These are phyloP conservation scores for Oceanodroma leucorhoa DNA, from an alignment of 2,797 vertebrate species.

Conservation along the genomic window DNA sequence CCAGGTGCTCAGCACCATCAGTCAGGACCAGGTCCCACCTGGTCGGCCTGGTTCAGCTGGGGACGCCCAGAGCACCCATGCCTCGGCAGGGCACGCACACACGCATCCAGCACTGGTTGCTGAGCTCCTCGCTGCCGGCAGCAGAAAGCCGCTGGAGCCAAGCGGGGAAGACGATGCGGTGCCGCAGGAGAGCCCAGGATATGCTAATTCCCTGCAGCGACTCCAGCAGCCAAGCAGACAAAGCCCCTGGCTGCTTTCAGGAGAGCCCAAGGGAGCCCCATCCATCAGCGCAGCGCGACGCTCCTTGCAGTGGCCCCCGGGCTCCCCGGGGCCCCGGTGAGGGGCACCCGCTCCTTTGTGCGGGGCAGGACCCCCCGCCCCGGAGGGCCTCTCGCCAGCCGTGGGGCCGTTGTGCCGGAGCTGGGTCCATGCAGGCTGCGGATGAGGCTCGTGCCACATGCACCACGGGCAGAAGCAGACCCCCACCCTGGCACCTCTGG, in stretches of 20 bases:
- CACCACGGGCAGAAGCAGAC: neutral
- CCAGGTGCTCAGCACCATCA: neutral
- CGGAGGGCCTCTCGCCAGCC: neutral
- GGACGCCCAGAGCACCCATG: neutral
- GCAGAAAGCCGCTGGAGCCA: neutral
- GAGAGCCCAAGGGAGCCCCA: conserved; percentile 3
- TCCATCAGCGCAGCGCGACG: neutral
- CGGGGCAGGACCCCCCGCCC: neutral
- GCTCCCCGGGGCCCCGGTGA: neutral
- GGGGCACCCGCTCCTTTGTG: neutral
- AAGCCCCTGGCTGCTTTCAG: conserved; percentile 9
- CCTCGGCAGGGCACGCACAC: neutral
- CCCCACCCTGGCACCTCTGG: fast-evolving
- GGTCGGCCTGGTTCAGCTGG: neutral
- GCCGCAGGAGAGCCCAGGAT: neutral
- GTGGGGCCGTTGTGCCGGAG: neutral
- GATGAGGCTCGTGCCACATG: neutral
- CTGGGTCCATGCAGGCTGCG: neutral
- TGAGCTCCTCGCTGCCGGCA: neutral
- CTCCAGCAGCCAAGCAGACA: neutral
- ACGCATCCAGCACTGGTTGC: neutral
- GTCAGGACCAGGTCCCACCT: no score
- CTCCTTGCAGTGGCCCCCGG: neutral
- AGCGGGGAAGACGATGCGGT: fast-evolving
- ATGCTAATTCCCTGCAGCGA: conserved; percentile 2